Conservation (phyloP, 2,888 invertebrate species). For the Globia sparganii region DNA sequence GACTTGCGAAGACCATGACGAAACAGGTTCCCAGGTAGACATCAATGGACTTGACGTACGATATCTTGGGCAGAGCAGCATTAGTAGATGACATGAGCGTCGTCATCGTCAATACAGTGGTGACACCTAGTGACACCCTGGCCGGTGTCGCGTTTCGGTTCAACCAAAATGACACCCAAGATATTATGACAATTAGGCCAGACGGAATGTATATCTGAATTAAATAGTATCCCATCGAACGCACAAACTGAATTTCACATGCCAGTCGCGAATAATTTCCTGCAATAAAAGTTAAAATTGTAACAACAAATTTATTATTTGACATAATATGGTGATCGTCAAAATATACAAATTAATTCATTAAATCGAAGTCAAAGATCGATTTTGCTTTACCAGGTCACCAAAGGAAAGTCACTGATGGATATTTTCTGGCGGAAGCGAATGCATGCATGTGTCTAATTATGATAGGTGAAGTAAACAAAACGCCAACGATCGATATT, state of each 20-base stretch:
- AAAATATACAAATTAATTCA: constrained; percentile 16
- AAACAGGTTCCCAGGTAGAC: constrained; percentile 99
- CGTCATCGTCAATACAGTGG: constrained; percentile 99
- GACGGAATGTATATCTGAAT: constrained; percentile 99
- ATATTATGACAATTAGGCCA: constrained; percentile 98
- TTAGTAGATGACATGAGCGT: constrained; percentile 99
- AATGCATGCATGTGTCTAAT: constrained; percentile 70
- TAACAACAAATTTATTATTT: constrained; percentile 20
- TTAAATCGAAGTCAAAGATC: constrained; percentile 48
- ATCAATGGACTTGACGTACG: constrained; percentile 99
- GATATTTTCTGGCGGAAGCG: constrained; percentile 63
- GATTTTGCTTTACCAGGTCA: constrained; percentile 51
- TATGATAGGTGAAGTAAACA: constrained; percentile 51
- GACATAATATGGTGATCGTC: constrained; percentile 10
- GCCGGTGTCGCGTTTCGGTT: constrained; percentile 98
- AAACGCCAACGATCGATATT: constrained; percentile 52
- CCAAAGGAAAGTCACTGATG: constrained; percentile 54
- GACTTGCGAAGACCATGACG: constrained; percentile 99
- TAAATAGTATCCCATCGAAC: constrained; percentile 99
- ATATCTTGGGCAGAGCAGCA: constrained; percentile 99
- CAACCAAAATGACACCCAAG: constrained; percentile 99
- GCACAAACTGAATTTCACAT: constrained; percentile 98
- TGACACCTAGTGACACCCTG: constrained; percentile 97
- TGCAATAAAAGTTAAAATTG: constrained; percentile 79
- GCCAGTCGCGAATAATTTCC: constrained; percentile 99